These are phyloP conservation scores for Helleia helle DNA, from an alignment of 2,888 invertebrate genomes.

Conservation along the genomic window DNA sequence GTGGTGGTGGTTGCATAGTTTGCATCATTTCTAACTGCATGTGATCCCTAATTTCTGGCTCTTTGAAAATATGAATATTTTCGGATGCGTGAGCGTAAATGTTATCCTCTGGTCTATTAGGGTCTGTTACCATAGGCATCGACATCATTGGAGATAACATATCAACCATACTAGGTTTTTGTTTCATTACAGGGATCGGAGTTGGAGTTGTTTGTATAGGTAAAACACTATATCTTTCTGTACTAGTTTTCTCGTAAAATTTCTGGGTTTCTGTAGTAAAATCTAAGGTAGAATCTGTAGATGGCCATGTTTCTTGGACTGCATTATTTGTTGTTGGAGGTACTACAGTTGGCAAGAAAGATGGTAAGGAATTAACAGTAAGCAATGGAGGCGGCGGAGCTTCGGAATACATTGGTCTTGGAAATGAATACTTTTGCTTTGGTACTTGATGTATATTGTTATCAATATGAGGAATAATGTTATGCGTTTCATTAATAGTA, in stretches of 20 bases:
- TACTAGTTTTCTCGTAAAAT: slow-evolving; percentile 37
- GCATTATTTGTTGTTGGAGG: slow-evolving; percentile 31
- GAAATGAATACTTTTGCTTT: not conserved
- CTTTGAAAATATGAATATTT: slow-evolving; percentile 52
- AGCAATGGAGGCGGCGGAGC: slow-evolving; percentile 44
- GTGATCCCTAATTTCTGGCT: slow-evolving; percentile 35
- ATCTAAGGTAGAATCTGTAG: slow-evolving; percentile 34
- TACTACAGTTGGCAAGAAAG: slow-evolving; percentile 47
- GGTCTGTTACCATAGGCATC: slow-evolving; percentile 57
- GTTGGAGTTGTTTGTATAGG: slow-evolving; percentile 29
- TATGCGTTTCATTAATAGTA: slow-evolving; percentile 47
- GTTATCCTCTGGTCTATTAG: slow-evolving; percentile 56
- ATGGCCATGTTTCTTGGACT: slow-evolving; percentile 30
- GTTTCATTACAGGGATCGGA: slow-evolving; percentile 22
- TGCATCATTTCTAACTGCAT: slow-evolving; percentile 69
- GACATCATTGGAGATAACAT: slow-evolving; percentile 63
- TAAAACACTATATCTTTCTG: slow-evolving; percentile 29
- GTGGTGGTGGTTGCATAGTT: slow-evolving; percentile 75
- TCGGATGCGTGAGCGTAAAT: slow-evolving; percentile 60
- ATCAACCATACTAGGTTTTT: slow-evolving; percentile 40
- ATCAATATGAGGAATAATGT: slow-evolving; percentile 45
- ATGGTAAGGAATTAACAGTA: slow-evolving; percentile 32
- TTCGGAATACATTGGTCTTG: slow-evolving; percentile 28
- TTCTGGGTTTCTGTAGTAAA: slow-evolving; percentile 31
- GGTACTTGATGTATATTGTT: slow-evolving; percentile 21